phyloP scores from a whole-genome alignment of 92 coral and sea anemone species.

The Zoanthus gigantus region DNA sequence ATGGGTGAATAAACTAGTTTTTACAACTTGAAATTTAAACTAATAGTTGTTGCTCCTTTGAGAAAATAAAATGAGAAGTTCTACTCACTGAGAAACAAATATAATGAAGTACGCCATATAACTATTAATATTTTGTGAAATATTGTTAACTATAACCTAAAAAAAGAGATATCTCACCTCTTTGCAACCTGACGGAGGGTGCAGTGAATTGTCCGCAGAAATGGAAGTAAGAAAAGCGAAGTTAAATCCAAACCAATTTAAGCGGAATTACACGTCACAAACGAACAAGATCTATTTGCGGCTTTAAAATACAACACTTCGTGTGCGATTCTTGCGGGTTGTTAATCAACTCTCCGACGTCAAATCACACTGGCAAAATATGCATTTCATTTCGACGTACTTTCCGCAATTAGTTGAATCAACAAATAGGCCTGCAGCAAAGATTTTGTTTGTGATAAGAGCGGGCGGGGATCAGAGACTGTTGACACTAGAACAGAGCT shows the following conservation, averaged over 20 bases:
- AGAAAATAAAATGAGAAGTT: neutral
- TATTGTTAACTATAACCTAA: neutral
- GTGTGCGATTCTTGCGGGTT: constrained; percentile 35
- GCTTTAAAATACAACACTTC: constrained; percentile 6
- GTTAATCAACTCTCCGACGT: constrained; percentile 14
- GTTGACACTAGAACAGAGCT: constrained; percentile 24
- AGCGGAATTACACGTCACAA: neutral
- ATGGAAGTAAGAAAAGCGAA: neutral
- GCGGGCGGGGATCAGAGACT: constrained; percentile 20
- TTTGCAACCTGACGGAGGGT: neutral
- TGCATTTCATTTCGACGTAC: constrained; percentile 38
- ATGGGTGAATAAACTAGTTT: neutral
- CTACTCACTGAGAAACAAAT: neutral
- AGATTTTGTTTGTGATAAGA: constrained; percentile 19
- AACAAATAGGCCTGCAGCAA: constrained; percentile 36
- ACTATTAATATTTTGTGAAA: neutral
- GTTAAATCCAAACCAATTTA: neutral
- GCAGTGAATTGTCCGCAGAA: neutral
- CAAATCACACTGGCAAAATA: constrained; percentile 11
- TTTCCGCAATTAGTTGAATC: constrained; percentile 15
- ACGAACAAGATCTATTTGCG: neutral
- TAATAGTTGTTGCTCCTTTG: neutral
- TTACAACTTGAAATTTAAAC: neutral
- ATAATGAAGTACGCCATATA: no score
- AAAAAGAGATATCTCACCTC: constrained; percentile 2